phyloP scores from a whole-genome alignment of 2,888 invertebrate genomes.

The Clusia tigrina region DNA sequence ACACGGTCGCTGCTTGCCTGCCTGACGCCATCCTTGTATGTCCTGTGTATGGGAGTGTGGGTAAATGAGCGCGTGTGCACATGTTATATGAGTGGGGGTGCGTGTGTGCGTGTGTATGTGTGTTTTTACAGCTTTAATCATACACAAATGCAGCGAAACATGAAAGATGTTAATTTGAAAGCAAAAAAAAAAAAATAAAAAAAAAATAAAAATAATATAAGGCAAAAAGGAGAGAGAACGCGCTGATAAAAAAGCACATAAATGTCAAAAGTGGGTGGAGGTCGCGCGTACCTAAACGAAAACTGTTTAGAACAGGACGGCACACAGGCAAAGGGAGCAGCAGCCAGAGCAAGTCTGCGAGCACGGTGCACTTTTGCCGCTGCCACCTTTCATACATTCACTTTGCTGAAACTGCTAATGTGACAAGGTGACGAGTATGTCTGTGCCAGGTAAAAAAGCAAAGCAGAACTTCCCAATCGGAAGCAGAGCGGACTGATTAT shows the following conservation, averaged over 20 bases:
- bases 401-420: conserved; percentile 28
- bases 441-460: neutral
- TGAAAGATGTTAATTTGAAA: neutral
- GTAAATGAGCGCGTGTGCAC: too few relatives aligned
- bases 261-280: conserved; percentile 3
- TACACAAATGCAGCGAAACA: conserved; percentile 5
- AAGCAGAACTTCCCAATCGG: neutral
- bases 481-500: conserved; percentile 21
- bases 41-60: neutral
- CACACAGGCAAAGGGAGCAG: too few relatives aligned
- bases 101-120: neutral
- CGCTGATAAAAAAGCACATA: neutral
- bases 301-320: neutral
- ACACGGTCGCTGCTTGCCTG: too few relatives aligned
- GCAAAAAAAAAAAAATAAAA: neutral
- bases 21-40: neutral
- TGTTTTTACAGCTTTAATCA: conserved; percentile 12
- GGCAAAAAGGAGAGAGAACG: neutral
- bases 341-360: too few relatives aligned
- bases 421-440: conserved; percentile 26
- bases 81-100: neutral
- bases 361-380: neutral
- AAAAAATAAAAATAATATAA: neutral
- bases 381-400: conserved; percentile 11
- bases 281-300: neutral